Percentiles rank a stretch among this genome's conserved stretches.
Evolutionary conservation across 2,797 vertebrate genomes (phyloP).

Genomic region (Decapterus maruadsi): DNA sequence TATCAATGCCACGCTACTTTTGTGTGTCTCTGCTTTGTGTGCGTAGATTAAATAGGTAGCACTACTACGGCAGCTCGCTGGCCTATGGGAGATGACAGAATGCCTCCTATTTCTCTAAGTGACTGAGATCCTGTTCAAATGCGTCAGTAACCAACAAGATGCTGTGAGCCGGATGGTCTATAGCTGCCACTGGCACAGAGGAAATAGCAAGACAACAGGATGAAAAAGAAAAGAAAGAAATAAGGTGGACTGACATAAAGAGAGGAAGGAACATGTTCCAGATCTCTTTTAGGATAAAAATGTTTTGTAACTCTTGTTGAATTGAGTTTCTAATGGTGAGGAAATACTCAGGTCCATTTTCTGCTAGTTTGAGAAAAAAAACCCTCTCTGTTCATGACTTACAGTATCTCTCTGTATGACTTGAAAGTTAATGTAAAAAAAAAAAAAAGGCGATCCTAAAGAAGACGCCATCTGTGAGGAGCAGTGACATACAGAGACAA

Average conservation of each 20-base stretch:
- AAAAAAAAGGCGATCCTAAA: too few species aligned
- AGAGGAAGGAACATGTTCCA: neutral
- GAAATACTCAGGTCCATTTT: conserved; percentile 14
- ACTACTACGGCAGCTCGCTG: conserved; percentile 44
- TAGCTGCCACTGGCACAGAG: conserved; percentile 72
- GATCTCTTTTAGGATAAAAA: neutral
- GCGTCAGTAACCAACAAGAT: conserved; percentile 19
- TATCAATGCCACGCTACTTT: conserved; percentile 52
- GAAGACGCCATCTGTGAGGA: neutral
- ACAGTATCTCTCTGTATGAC: neutral
- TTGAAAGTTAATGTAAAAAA: neutral
- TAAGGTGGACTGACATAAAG: neutral
- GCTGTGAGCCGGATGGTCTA: conserved; percentile 58
- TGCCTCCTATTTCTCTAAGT: conserved; percentile 10
- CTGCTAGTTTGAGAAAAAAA: neutral
- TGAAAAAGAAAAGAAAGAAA: neutral
- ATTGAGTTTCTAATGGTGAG: neutral
- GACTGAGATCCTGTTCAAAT: conserved; percentile 13
- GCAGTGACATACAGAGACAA: neutral
- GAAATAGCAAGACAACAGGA: conserved; percentile 4
- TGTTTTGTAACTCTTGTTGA: conserved; percentile 1
- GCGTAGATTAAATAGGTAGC: conserved; percentile 33
- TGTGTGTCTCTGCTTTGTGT: conserved; percentile 34
- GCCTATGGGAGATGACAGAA: conserved; percentile 26
- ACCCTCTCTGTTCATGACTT: neutral